These are phyloP conservation scores for Eupithecia dodoneata DNA, from an alignment of 2,888 invertebrate genomes.

Conservation along the genomic window DNA sequence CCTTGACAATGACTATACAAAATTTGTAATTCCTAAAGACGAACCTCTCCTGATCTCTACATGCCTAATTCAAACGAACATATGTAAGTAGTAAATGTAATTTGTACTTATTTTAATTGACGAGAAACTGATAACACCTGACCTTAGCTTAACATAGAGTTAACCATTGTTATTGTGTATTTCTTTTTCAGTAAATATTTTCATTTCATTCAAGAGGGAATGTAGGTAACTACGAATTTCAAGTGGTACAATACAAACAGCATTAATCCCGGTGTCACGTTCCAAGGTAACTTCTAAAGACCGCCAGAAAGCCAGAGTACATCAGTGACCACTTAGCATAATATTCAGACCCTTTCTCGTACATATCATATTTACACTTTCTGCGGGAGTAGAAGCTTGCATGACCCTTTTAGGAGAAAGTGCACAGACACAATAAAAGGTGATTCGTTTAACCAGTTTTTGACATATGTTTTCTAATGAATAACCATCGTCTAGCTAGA, in stretches of 20 bases:
- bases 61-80: too few species aligned
- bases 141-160: too few species aligned
- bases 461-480: neutral
- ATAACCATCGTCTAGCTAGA: neutral
- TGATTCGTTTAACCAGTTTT: neutral
- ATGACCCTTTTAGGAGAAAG: conserved; percentile 10
- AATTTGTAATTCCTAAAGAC: too few species aligned
- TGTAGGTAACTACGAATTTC: neutral
- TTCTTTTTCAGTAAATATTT: too few species aligned
- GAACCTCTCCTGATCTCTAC: too few species aligned
- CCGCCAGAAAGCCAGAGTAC: conserved; percentile 15
- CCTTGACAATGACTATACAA: too few species aligned
- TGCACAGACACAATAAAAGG: neutral
- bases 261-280: neutral
- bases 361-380: conserved; percentile 47
- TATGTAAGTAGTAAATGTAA: too few species aligned
- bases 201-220: neutral
- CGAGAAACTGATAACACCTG: too few species aligned
- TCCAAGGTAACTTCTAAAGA: conserved; percentile 6
- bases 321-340: conserved; percentile 38
- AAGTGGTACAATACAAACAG: neutral
- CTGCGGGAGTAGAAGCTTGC: conserved; percentile 25
- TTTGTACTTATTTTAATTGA: too few species aligned
- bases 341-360: conserved; percentile 51
- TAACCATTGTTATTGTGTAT: too few species aligned